Conservation (phyloP, 2,888 invertebrate genomes). For the Diogma glabrata region DNA sequence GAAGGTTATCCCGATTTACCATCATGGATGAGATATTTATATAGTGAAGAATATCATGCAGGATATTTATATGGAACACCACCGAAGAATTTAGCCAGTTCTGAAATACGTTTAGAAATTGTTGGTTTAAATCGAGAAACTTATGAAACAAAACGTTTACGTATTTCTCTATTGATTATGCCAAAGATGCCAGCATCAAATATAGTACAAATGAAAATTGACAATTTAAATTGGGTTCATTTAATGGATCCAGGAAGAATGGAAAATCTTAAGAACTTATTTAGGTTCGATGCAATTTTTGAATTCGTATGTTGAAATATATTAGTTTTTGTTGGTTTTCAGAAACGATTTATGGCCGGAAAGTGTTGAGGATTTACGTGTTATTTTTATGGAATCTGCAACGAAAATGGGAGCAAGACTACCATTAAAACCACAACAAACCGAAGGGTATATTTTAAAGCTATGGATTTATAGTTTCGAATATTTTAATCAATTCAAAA, state of each 20-base stretch:
- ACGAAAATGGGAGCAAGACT: slow-evolving; percentile 72
- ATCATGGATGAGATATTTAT: slow-evolving; percentile 73
- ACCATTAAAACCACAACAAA: slow-evolving; percentile 70
- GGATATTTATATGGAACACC: slow-evolving; percentile 81
- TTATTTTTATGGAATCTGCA: slow-evolving; percentile 76
- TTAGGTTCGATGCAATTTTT: too few relatives aligned
- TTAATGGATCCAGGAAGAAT: slow-evolving; percentile 63
- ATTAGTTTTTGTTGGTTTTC: too few relatives aligned
- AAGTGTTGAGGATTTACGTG: slow-evolving; percentile 60
- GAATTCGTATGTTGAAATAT: too few relatives aligned
- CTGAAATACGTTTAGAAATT: slow-evolving; percentile 52
- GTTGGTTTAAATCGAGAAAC: slow-evolving; percentile 65
- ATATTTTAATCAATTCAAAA: neutral
- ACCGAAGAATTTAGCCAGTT: slow-evolving; percentile 45
- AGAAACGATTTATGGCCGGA: slow-evolving; percentile 65
- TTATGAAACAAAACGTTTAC: slow-evolving; percentile 57
- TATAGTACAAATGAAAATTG: slow-evolving; percentile 77
- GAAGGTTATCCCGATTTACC: slow-evolving; percentile 73
- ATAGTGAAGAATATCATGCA: slow-evolving; percentile 61
- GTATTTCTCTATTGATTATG: slow-evolving; percentile 50
- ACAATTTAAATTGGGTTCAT: slow-evolving; percentile 81
- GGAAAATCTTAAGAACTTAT: slow-evolving; percentile 63
- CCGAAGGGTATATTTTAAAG: slow-evolving; percentile 58
- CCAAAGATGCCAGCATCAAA: slow-evolving; percentile 58
- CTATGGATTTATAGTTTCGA: slow-evolving; percentile 7